A percentile compares a stretch with the other conserved stretches of the same genome.
phyloP scores from a whole-genome alignment of 2,888 invertebrate species.

The Hesperia comma region DNA sequence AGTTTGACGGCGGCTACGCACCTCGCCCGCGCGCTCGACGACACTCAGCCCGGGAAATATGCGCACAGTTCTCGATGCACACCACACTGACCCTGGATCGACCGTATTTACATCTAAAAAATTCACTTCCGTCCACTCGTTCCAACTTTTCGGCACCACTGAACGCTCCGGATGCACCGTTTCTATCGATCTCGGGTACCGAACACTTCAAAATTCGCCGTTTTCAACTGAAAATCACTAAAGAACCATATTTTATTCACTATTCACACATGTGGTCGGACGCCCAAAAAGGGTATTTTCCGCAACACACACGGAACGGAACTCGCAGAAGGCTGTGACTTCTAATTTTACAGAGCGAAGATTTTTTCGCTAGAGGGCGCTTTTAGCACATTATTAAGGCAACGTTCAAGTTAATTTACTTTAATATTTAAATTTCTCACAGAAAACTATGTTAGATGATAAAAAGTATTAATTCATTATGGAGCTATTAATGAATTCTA shows the following conservation, averaged over 20 bases:
- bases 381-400: conserved; percentile 52
- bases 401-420: conserved; percentile 57
- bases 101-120: conserved; percentile 83
- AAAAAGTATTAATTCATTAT: neutral
- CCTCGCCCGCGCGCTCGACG: conserved; percentile 50
- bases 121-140: conserved; percentile 78
- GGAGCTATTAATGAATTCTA: neutral
- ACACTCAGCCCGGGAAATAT: conserved; percentile 62
- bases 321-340: conserved; percentile 82
- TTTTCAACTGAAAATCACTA: conserved; percentile 70
- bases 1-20: conserved; percentile 36
- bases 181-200: conserved; percentile 62
- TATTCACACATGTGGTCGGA: conserved; percentile 87
- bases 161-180: conserved; percentile 66
- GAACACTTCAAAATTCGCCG: conserved; percentile 65
- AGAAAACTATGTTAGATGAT: neutral
- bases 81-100: conserved; percentile 79
- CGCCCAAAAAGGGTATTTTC: conserved; percentile 88
- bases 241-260: conserved; percentile 81
- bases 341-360: conserved; percentile 77
- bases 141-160: conserved; percentile 70
- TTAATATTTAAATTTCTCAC: conserved; percentile 25
- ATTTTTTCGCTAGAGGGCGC: conserved; percentile 75
- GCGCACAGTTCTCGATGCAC: conserved; percentile 71
- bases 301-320: conserved; percentile 84